Evolutionary conservation across 2,797 vertebrate species (phyloP), one percentile per base, ranked within the genome.

Genomic region (Trematomus bernacchii): DNA sequence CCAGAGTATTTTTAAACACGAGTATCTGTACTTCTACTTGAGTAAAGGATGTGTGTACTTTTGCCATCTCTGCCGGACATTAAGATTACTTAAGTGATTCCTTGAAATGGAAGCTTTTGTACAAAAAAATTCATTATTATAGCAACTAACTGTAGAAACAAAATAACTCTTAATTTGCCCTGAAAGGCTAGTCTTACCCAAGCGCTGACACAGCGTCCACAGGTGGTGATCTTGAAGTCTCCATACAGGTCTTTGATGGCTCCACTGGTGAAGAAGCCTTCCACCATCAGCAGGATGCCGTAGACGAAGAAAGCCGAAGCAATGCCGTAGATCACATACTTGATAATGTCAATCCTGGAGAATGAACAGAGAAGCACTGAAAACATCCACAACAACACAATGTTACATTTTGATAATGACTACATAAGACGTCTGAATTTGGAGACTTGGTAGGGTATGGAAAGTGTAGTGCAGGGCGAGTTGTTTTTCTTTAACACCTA

Each of bases 211-310:
- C 98, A 99, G 92, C 98, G 96, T 85, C 98, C 98, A 0, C 98
- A 99, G 83, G 97, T 97, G 90, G 98, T 99, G 94, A 99, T 99
- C 95, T 99, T 99, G 95, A 99, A 99, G 92, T 99, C 98, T 66
- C 98, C 98, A 18, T 99, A 99, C 80, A 99, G 97, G 85, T 99
- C 98, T 86, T 98, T 99, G 84, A 99, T 99, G 92, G 98, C 98
- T 42, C 98, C 98, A 23, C 97, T 99, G 80, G 98, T 99, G 92
- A 99, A 99, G 94, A 99, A 99, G 66, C 98, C 98, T 90, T 99
- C 98, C 84, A 99, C 98, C 98, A 99, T 99, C 93, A 99, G 95
- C 91, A 99, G 95, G 90, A 99, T 98, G 62, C 98, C 98, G 0
- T 99, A 99, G 69, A 99, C 97, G 70, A 99, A 99, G 96, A 99